Percentiles rank a stretch among this genome's conserved stretches.
Conservation (phyloP, 2,797 vertebrate genomes). For the Pantherophis alleghaniensis region DNA sequence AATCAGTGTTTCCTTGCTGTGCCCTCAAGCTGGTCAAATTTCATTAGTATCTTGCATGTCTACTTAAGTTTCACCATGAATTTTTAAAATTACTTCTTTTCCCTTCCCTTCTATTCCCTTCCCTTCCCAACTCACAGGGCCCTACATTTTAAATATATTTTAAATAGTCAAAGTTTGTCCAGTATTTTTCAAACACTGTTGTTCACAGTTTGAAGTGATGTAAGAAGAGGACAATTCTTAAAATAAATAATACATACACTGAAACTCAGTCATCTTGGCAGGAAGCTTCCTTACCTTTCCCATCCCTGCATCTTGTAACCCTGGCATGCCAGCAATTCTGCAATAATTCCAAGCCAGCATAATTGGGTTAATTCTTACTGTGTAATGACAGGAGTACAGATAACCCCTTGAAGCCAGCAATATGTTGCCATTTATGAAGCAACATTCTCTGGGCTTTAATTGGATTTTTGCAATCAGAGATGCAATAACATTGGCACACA, state of each 20-base stretch:
- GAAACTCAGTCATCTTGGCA: neutral
- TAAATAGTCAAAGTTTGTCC: neutral
- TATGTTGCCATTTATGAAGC: neutral
- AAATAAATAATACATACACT: neutral
- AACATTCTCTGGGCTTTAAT: neutral
- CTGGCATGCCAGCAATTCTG: neutral
- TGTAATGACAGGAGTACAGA: neutral
- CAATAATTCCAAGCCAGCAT: neutral
- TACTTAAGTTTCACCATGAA: neutral
- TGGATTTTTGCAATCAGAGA: neutral
- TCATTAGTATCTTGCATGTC: neutral
- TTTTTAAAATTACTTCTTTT: neutral
- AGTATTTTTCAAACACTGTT: neutral
- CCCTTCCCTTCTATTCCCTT: neutral
- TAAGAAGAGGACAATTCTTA: neutral
- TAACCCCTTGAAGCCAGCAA: neutral
- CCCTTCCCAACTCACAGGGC: neutral
- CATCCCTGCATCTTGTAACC: neutral
- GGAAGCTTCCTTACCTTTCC: neutral
- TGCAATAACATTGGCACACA: neutral
- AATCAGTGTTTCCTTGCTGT: neutral
- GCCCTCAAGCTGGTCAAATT: neutral
- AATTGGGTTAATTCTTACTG: neutral
- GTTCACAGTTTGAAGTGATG: neutral
- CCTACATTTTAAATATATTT: neutral